Conservation (phyloP, 2,888 invertebrate species). For the Philaethria dido region DNA sequence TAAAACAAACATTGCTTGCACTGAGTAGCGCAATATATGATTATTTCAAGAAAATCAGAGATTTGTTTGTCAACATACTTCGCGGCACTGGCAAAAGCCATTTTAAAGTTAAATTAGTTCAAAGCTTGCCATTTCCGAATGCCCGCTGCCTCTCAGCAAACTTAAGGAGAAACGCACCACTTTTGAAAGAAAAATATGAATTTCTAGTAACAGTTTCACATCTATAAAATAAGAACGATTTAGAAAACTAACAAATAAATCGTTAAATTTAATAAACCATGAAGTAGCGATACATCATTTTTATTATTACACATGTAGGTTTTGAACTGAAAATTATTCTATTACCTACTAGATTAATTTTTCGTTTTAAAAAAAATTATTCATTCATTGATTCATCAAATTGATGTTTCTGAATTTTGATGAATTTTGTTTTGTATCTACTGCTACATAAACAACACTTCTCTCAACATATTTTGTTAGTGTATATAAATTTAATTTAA, state of each 20-base stretch:
- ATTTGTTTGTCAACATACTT: conserved; percentile 43
- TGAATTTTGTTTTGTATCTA: too few relatives aligned
- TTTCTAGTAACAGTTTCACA: conserved; percentile 9
- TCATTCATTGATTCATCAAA: too few relatives aligned
- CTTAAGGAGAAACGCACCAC: conserved; percentile 13
- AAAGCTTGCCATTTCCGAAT: conserved; percentile 61
- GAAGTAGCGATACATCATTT: neutral
- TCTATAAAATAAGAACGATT: conserved; percentile 12
- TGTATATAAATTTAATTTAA: too few relatives aligned
- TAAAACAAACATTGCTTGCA: neutral
- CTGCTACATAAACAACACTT: too few relatives aligned
- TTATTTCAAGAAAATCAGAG: conserved; percentile 31
- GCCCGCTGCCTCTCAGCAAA: conserved; percentile 45
- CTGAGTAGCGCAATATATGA: conserved; percentile 12
- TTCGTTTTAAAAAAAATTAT: too few relatives aligned
- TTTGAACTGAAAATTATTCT: too few relatives aligned
- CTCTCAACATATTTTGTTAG: too few relatives aligned
- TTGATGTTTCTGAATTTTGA: too few relatives aligned
- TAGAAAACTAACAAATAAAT: neutral
- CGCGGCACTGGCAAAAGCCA: conserved; percentile 59
- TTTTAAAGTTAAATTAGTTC: conserved; percentile 75
- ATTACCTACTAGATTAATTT: too few relatives aligned
- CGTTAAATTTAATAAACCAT: neutral
- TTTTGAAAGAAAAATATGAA: conserved; percentile 28
- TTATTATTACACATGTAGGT: neutral